These are phyloP conservation scores for Hypothenemus hampei DNA, from an alignment of 1,140 invertebrate genomes.

Conservation along the genomic window DNA sequence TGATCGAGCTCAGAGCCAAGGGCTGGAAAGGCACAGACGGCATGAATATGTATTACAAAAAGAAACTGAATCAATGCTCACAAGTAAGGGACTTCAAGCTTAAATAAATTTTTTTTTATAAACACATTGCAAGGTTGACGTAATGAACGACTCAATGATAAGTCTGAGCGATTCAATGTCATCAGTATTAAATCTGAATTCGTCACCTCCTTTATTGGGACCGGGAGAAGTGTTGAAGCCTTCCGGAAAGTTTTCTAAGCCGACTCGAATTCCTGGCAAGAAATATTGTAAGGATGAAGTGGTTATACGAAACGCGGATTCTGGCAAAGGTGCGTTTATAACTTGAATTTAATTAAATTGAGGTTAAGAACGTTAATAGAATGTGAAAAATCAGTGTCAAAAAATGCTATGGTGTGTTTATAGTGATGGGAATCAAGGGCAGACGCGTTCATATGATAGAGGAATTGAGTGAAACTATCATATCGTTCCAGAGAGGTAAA, in stretches of 20 bases:
- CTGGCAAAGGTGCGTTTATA: conserved; percentile 87
- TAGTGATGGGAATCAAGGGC: conserved; percentile 98
- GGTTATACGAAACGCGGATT: conserved; percentile 88
- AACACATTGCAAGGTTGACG: conserved; percentile 35
- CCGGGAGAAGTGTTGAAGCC: conserved; percentile 81
- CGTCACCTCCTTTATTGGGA: conserved; percentile 55
- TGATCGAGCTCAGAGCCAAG: conserved; percentile 82
- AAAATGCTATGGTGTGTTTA: too few species aligned
- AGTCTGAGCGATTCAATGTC: conserved; percentile 39
- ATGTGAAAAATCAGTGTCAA: too few species aligned
- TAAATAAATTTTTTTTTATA: not conserved
- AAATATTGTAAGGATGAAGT: conserved; percentile 92
- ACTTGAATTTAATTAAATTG: too few species aligned
- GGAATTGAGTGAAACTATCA: conserved; percentile 94
- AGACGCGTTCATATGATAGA: conserved; percentile 95
- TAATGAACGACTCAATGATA: conserved; percentile 37
- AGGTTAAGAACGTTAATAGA: too few species aligned
- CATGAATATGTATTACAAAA: conserved; percentile 75
- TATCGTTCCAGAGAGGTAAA: conserved; percentile 96
- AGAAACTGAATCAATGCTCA: conserved; percentile 62
- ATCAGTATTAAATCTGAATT: conserved; percentile 44
- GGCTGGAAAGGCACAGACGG: conserved; percentile 77
- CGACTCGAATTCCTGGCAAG: conserved; percentile 85
- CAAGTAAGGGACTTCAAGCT: conserved; percentile 28
- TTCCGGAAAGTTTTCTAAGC: conserved; percentile 81